Conservation (phyloP, 2,888 invertebrate genomes). For the Troglohyphantes excavatus region DNA sequence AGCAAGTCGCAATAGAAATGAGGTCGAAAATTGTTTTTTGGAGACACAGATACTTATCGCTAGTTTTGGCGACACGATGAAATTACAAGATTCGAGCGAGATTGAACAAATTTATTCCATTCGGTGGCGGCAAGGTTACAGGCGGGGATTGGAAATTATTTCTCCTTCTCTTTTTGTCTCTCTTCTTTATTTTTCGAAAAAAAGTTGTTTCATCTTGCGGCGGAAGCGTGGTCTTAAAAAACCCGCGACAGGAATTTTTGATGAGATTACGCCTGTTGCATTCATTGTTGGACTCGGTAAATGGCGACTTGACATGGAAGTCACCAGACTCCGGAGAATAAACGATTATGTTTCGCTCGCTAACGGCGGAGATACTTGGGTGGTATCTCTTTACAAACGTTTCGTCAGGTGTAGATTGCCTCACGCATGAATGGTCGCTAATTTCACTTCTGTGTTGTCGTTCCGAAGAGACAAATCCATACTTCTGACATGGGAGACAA, state of each 20-base stretch:
- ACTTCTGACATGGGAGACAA: too few species aligned
- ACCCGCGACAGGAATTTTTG: slow-evolving; percentile 36
- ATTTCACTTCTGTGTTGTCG: neutral
- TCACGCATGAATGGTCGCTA: neutral
- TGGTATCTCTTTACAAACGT: neutral
- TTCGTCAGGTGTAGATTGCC: neutral
- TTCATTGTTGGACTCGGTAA: neutral
- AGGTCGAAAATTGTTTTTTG: slow-evolving; percentile 69
- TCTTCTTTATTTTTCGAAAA: neutral
- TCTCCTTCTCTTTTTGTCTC: slow-evolving; percentile 2
- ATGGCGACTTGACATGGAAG: neutral
- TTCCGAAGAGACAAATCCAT: neutral
- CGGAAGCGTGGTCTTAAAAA: slow-evolving; percentile 63
- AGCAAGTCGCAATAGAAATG: slow-evolving; percentile 33
- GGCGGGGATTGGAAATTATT: slow-evolving; percentile 41
- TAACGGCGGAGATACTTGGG: neutral
- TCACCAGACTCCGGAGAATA: neutral
- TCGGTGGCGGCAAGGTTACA: slow-evolving; percentile 68
- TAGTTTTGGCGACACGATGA: slow-evolving; percentile 66
- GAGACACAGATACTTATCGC: slow-evolving; percentile 50
- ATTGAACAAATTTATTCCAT: slow-evolving; percentile 65
- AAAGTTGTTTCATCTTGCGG: slow-evolving; percentile 43
- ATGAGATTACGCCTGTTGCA: slow-evolving; percentile 33
- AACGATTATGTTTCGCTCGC: neutral
- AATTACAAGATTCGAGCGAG: slow-evolving; percentile 70